Conservation (phyloP, 1,140 invertebrate species). For the Ceratosolen solmsi region DNA sequence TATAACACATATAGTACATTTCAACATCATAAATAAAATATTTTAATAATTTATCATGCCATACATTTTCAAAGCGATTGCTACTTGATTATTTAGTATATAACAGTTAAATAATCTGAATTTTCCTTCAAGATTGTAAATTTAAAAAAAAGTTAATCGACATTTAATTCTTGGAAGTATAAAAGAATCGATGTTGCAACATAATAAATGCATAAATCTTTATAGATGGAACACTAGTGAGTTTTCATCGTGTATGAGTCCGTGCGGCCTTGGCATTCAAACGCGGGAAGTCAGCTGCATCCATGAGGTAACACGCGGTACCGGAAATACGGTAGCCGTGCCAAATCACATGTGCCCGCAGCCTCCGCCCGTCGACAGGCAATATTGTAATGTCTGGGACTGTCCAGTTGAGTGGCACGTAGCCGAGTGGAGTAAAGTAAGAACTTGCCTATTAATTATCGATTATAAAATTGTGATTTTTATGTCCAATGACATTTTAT, state of each 20-base stretch:
- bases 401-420: constrained; percentile 91
- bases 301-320: constrained; percentile 90
- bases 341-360: constrained; percentile 92
- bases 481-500: too few species aligned
- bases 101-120: neutral
- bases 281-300: constrained; percentile 92
- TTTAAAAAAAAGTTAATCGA: too few species aligned
- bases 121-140: too few species aligned
- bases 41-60: too few species aligned
- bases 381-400: constrained; percentile 93
- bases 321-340: constrained; percentile 89
- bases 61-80: too few species aligned
- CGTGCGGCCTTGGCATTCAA: constrained; percentile 93
- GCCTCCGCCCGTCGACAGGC: constrained; percentile 86
- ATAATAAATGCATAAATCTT: constrained; percentile 42
- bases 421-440: constrained; percentile 86
- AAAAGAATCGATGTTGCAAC: too few species aligned
- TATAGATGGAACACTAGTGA: constrained; percentile 90
- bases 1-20: too few species aligned
- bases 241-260: constrained; percentile 88
- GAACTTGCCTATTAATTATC: too few species aligned
- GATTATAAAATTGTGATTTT: too few species aligned
- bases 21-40: too few species aligned
- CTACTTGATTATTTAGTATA: neutral
- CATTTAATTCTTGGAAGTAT: too few species aligned